Evolutionary conservation across 1,140 invertebrate species (phyloP).

Genomic region (Apis mellifera): DNA sequence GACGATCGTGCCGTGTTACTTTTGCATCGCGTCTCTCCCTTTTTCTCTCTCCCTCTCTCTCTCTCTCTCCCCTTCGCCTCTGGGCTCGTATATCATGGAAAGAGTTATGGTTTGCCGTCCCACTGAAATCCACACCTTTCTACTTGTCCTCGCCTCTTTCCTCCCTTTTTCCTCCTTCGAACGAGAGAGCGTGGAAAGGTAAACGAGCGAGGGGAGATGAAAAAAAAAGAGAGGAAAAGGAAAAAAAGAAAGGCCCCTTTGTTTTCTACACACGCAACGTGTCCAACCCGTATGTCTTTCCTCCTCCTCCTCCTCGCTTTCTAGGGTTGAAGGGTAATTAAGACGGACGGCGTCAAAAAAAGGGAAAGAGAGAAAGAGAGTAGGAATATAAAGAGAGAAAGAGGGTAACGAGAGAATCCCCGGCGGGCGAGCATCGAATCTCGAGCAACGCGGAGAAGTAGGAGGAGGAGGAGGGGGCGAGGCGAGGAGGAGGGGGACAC

Average conservation of each 20-base stretch:
- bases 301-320: background rate
- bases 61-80: conserved; percentile 33
- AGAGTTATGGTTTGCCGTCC: conserved; percentile 63
- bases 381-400: conserved; percentile 10
- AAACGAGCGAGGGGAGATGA: background rate
- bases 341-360: conserved; percentile 44
- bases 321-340: conserved; percentile 47
- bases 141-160: conserved; percentile 19
- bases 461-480: no score
- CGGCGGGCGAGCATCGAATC: conserved; percentile 26
- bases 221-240: background rate
- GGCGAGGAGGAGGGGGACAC: background rate
- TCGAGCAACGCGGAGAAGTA: conserved; percentile 23
- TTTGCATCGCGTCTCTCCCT: conserved; percentile 54
- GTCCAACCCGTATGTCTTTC: background rate
- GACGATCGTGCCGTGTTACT: conserved; percentile 63
- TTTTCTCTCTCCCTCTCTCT: background rate
- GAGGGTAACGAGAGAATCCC: conserved; percentile 39
- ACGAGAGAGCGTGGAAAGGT: conserved; percentile 13
- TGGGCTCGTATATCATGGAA: conserved; percentile 60
- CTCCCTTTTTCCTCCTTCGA: conserved; percentile 32
- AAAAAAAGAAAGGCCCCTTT: conserved; percentile 32
- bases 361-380: background rate
- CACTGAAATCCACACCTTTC: conserved; percentile 57
- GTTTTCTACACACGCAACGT: conserved; percentile 27